phyloP scores from a whole-genome alignment of 2,888 invertebrate genomes.

The Orchesellides sinensis region DNA sequence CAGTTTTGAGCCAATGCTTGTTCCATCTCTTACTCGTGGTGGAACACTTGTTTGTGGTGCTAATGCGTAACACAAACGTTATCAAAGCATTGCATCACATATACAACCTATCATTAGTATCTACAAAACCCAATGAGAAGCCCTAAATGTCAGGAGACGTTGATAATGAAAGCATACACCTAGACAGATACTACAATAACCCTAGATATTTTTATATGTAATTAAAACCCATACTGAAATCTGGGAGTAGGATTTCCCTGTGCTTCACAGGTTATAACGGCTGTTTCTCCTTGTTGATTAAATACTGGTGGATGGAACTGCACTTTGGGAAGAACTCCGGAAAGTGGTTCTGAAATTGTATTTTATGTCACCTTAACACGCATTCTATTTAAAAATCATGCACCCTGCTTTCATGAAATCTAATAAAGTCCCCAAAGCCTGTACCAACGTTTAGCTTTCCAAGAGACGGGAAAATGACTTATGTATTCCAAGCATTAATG shows the following conservation, averaged over 20 bases:
- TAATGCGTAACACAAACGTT: constrained; percentile 6
- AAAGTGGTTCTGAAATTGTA: constrained; percentile 66
- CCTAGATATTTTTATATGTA: too few species aligned
- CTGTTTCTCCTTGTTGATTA: constrained; percentile 53
- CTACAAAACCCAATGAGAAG: not conserved
- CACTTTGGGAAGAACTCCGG: constrained; percentile 70
- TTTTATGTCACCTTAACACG: not conserved
- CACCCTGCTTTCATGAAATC: not conserved
- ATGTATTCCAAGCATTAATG: not conserved
- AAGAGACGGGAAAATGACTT: constrained; percentile 27
- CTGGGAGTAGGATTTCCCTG: constrained; percentile 60
- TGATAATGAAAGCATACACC: too few species aligned
- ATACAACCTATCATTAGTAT: not conserved
- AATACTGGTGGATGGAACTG: constrained; percentile 66
- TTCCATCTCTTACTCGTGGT: constrained; percentile 72
- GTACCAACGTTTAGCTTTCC: not conserved
- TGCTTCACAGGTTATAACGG: constrained; percentile 70
- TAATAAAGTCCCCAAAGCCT: not conserved
- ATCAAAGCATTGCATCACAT: not conserved
- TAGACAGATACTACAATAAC: too few species aligned
- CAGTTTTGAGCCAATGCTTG: constrained; percentile 69
- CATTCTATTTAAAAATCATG: too few species aligned
- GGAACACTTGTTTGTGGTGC: constrained; percentile 72
- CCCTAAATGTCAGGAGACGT: constrained; percentile 38
- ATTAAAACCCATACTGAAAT: constrained; percentile 67